Conservation (phyloP, 2,888 invertebrate species). For the Bellardia pandia region DNA sequence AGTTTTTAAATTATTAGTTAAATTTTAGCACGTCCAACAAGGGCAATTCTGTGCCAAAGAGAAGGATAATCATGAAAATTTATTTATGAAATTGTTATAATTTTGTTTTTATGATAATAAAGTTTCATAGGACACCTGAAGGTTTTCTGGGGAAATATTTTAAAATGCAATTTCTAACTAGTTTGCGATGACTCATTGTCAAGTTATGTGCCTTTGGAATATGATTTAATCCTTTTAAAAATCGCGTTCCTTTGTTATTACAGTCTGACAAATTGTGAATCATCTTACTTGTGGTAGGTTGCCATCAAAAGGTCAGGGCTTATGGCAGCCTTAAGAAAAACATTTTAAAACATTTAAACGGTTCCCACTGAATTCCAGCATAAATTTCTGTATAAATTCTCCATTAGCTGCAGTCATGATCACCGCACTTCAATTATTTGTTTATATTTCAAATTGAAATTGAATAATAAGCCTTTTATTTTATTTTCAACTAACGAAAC, state of each 20-base stretch:
- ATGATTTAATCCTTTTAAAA: constrained; percentile 41
- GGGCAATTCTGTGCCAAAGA: not conserved
- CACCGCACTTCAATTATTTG: not conserved
- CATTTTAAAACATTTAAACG: constrained; percentile 38
- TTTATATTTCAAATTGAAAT: constrained; percentile 40
- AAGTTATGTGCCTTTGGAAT: constrained; percentile 3
- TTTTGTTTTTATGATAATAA: not conserved
- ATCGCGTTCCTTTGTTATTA: constrained; percentile 20
- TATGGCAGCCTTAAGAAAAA: constrained; percentile 22
- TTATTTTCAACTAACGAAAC: not conserved
- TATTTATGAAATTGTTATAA: not conserved
- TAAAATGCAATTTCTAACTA: not conserved
- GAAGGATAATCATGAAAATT: not conserved
- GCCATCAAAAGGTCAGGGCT: constrained; percentile 43
- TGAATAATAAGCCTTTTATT: constrained; percentile 53
- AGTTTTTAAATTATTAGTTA: constrained; percentile 33
- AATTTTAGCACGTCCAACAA: constrained; percentile 3
- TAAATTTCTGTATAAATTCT: not conserved
- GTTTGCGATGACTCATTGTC: constrained; percentile 26
- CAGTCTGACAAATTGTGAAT: constrained; percentile 25
- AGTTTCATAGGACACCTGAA: not conserved
- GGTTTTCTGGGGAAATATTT: not conserved
- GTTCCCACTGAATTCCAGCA: constrained; percentile 9
- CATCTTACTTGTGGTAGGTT: constrained; percentile 18
- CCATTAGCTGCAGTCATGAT: not conserved